Percentiles rank a stretch among this genome's conserved stretches.
These are phyloP conservation scores for Slavum lentiscoides DNA, from an alignment of 2,888 invertebrate genomes.

Conservation along the genomic window DNA sequence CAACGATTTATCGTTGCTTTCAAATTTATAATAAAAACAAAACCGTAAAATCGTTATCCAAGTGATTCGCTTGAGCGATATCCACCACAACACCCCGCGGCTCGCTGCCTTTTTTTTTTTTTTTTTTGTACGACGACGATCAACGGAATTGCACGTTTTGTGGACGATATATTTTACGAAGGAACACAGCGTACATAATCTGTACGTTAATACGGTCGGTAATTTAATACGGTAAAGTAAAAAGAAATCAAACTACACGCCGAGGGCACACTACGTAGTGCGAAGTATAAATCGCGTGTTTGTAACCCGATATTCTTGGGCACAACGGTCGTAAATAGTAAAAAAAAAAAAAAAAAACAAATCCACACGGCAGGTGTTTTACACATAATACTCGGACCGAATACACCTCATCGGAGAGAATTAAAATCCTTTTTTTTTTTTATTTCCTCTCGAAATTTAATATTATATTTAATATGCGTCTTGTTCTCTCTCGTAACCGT, in stretches of 20 bases:
- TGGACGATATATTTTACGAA: too few species aligned
- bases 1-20: too few species aligned
- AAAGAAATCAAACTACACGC: too few species aligned
- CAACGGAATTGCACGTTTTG: too few species aligned
- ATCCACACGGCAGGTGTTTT: conserved; percentile 48
- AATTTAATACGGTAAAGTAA: neutral
- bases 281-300: neutral
- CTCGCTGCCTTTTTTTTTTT: too few species aligned
- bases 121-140: too few species aligned
- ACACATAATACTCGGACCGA: conserved; percentile 12
- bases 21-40: too few species aligned
- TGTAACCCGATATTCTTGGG: conserved; percentile 35
- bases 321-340: conserved; percentile 12
- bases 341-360: neutral
- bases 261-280: neutral
- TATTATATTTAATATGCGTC: conserved; percentile 2
- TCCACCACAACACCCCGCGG: too few species aligned
- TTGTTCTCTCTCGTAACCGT: neutral
- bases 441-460: conserved; percentile 21
- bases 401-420: neutral
- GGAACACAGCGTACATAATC: too few species aligned
- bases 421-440: neutral
- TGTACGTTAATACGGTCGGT: too few species aligned
- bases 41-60: too few species aligned
- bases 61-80: too few species aligned